phyloP scores from a whole-genome alignment of 2,113 vertebrate genomes.

The Anoplopoma fimbria region DNA sequence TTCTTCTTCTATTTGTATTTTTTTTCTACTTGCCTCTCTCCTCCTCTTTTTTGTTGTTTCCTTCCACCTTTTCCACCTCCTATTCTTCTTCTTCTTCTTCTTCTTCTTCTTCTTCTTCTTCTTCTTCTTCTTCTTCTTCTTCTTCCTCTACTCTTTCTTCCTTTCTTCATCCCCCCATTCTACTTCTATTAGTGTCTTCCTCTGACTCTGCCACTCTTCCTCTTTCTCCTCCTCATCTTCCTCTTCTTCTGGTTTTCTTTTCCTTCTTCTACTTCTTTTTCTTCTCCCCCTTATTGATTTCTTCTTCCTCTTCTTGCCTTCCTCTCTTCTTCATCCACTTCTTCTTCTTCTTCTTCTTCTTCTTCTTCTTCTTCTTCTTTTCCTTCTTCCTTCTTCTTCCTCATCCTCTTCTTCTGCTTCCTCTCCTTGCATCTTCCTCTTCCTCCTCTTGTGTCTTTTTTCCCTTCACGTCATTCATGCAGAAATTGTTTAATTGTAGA shows the following conservation, averaged over 20 bases:
- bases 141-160: no score
- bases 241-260: not conserved
- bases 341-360: not conserved
- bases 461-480: slow-evolving; percentile 1
- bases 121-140: not conserved
- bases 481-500: slow-evolving; percentile 48
- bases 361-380: not conserved
- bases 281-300: no score
- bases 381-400: not conserved
- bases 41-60: not conserved
- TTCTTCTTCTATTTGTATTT: not conserved
- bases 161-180: not conserved
- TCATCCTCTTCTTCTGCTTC: not conserved
- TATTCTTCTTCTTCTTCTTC: no score
- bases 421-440: no score
- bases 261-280: no score
- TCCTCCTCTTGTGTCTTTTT: not conserved
- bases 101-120: not conserved
- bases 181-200: no score
- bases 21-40: no score
- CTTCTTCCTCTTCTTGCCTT: not conserved
- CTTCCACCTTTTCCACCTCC: no score
- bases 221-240: not conserved
- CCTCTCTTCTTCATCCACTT: not conserved
- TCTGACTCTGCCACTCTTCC: not conserved